Evolutionary conservation across 2,888 invertebrate genomes (phyloP).

Genomic region (Parelbella ahira): DNA sequence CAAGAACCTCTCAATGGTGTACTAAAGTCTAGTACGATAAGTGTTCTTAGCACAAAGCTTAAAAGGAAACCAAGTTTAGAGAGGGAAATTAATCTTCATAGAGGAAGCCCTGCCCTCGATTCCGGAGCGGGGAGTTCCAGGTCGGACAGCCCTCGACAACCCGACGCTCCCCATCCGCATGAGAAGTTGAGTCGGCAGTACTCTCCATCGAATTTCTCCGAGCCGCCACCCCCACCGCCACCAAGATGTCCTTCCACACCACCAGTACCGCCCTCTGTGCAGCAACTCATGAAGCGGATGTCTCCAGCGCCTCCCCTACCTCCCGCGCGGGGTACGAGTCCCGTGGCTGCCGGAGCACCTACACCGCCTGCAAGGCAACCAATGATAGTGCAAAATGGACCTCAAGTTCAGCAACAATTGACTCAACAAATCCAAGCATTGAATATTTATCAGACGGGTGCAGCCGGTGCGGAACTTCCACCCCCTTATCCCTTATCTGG

Average conservation of each 20-base stretch:
- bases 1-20: slow-evolving; percentile 79
- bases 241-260: slow-evolving; percentile 86
- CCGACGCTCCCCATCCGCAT: slow-evolving; percentile 82
- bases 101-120: slow-evolving; percentile 92
- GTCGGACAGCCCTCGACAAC: slow-evolving; percentile 91
- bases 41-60: slow-evolving; percentile 85
- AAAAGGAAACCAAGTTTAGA: slow-evolving; percentile 94
- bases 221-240: slow-evolving; percentile 88
- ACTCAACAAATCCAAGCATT: slow-evolving; percentile 94
- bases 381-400: slow-evolving; percentile 90
- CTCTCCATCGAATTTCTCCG: slow-evolving; percentile 83
- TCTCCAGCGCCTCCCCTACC: slow-evolving; percentile 83
- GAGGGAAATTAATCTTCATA: slow-evolving; percentile 86
- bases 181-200: slow-evolving; percentile 84
- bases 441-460: slow-evolving; percentile 85
- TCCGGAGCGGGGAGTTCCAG: slow-evolving; percentile 93
- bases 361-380: slow-evolving; percentile 83
- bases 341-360: slow-evolving; percentile 84
- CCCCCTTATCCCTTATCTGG: slow-evolving; percentile 84
- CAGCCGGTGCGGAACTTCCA: slow-evolving; percentile 83
- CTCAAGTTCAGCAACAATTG: slow-evolving; percentile 91
- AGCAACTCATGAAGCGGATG: slow-evolving; percentile 81
- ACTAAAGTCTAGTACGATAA: slow-evolving; percentile 76
- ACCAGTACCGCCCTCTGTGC: slow-evolving; percentile 83
- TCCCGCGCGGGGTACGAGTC: slow-evolving; percentile 86